Percentiles rank a stretch among this genome's conserved stretches.
phyloP scores from a whole-genome alignment of 2,113 vertebrate species.

The Vanacampus margaritifer region DNA sequence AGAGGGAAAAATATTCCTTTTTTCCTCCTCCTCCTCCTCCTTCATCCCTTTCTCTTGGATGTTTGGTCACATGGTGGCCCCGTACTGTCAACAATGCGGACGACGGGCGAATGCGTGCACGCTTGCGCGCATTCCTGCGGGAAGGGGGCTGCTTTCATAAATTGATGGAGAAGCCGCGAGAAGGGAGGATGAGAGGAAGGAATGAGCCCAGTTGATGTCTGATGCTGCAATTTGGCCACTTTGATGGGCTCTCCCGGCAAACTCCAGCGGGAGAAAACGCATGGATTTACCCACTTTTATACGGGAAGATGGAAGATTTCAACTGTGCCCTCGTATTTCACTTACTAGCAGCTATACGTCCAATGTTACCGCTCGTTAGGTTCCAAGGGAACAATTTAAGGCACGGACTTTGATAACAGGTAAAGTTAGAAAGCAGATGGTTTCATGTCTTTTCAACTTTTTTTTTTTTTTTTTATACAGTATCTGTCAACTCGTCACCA shows the following conservation, averaged over 20 bases:
- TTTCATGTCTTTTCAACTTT: no score
- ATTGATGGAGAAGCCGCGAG: slow-evolving; percentile 43
- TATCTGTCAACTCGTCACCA: no score
- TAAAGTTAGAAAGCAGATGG: no score
- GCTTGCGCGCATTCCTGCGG: slow-evolving; percentile 12
- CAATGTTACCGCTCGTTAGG: not conserved
- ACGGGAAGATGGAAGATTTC: no score
- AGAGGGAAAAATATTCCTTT: slow-evolving; percentile 52
- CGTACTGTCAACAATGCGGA: slow-evolving; percentile 48
- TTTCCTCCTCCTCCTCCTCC: slow-evolving; percentile 42
- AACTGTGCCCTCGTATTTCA: not conserved
- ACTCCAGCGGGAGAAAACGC: not conserved
- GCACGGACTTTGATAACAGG: no score
- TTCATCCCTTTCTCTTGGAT: slow-evolving; percentile 66
- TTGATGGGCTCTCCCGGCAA: not conserved
- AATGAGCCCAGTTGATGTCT: not conserved
- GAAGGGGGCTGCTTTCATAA: slow-evolving; percentile 23
- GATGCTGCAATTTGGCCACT: not conserved
- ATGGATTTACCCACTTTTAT: not conserved
- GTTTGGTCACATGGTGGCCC: slow-evolving; percentile 51
- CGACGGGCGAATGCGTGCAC: slow-evolving; percentile 15
- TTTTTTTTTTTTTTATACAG: no score
- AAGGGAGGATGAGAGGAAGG: slow-evolving; percentile 32
- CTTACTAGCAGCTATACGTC: not conserved
- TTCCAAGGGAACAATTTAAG: not conserved